These are phyloP conservation scores for Drosophila malerkotliana DNA, from an alignment of 1,140 invertebrate genomes.

Conservation along the genomic window DNA sequence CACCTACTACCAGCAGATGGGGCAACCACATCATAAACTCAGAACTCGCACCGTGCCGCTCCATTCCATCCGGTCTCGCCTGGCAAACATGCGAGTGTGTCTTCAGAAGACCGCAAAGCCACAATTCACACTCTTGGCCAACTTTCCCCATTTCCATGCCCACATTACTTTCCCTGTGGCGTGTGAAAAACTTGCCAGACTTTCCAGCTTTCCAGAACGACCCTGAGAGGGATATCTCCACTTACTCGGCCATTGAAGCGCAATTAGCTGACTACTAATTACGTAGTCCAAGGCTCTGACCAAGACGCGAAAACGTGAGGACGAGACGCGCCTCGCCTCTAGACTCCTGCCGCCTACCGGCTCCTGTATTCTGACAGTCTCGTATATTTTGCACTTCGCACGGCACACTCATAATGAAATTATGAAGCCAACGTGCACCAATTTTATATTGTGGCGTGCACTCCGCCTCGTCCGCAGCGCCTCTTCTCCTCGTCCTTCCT, in stretches of 20 bases:
- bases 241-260: slow-evolving; percentile 69
- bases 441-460: slow-evolving; percentile 64
- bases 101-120: slow-evolving; percentile 50
- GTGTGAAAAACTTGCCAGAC: slow-evolving; percentile 58
- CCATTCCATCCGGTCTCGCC: neutral
- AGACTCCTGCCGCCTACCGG: slow-evolving; percentile 7
- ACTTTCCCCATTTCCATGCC: slow-evolving; percentile 51
- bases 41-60: slow-evolving; percentile 1
- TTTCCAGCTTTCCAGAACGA: slow-evolving; percentile 6
- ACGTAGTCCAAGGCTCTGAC: slow-evolving; percentile 53
- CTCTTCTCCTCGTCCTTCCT: neutral
- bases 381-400: slow-evolving; percentile 64
- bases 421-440: slow-evolving; percentile 77
- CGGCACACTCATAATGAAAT: slow-evolving; percentile 71
- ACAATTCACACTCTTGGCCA: slow-evolving; percentile 52
- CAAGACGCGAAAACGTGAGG: slow-evolving; percentile 27
- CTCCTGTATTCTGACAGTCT: slow-evolving; percentile 40
- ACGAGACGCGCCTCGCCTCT: slow-evolving; percentile 2
- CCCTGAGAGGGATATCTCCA: slow-evolving; percentile 17
- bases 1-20: slow-evolving; percentile 7
- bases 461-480: neutral
- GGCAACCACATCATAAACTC: slow-evolving; percentile 51
- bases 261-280: slow-evolving; percentile 78
- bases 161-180: slow-evolving; percentile 37
- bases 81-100: slow-evolving; percentile 19